A percentile compares a stretch with the other conserved stretches of the same genome.
Conservation (phyloP, 1,140 invertebrate species). For the Oryctes rhinoceros region DNA sequence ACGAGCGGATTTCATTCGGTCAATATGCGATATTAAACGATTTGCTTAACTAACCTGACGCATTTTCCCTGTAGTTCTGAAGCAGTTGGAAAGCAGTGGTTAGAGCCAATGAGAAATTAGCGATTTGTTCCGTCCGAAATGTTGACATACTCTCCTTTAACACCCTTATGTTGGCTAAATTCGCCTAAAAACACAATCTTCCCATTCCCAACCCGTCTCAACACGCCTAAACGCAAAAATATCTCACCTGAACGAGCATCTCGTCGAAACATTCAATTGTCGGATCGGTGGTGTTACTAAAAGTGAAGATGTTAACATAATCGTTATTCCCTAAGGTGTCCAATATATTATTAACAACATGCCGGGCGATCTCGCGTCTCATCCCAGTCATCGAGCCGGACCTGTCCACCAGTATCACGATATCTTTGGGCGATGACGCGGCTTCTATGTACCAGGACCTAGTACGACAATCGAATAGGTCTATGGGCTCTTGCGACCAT, state of each 20-base stretch:
- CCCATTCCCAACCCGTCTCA: too few species aligned
- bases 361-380: constrained; percentile 84
- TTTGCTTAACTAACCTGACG: neutral
- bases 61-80: constrained; percentile 52
- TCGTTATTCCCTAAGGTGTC: constrained; percentile 95
- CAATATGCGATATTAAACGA: neutral
- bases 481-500: constrained; percentile 64
- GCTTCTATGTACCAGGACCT: constrained; percentile 91
- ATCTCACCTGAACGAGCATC: constrained; percentile 70
- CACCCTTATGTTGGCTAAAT: constrained; percentile 85
- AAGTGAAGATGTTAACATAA: constrained; percentile 85
- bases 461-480: constrained; percentile 84
- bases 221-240: neutral
- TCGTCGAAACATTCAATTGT: constrained; percentile 89
- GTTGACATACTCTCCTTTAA: constrained; percentile 81
- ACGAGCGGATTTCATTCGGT: neutral
- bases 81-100: constrained; percentile 87
- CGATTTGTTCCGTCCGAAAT: constrained; percentile 86
- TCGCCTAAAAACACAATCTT: constrained; percentile 70
- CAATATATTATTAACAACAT: constrained; percentile 86
- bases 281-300: constrained; percentile 70
- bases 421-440: constrained; percentile 88
- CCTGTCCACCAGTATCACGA: constrained; percentile 88
- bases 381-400: constrained; percentile 94
- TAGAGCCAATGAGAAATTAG: constrained; percentile 93